Evolutionary conservation across 2,113 vertebrate genomes (phyloP).

Genomic region (Tautogolabrus adspersus): DNA sequence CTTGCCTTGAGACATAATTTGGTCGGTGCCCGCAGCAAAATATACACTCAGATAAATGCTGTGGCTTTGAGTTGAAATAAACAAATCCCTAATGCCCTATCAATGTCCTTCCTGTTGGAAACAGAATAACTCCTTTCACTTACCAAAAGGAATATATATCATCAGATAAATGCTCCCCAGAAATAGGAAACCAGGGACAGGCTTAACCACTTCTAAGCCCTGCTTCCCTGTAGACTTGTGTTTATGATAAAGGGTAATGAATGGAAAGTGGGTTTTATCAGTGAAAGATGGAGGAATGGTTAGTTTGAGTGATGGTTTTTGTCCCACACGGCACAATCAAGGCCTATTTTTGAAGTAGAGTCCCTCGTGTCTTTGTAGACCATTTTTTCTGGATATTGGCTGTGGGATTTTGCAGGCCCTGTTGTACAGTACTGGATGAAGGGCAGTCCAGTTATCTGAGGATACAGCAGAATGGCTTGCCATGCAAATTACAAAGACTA

Average conservation of each 20-base stretch:
- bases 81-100: constrained; percentile 84
- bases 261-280: constrained; percentile 84
- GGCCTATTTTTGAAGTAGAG: constrained; percentile 72
- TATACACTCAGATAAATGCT: constrained; percentile 79
- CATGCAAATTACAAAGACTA: constrained; percentile 37
- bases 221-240: constrained; percentile 72
- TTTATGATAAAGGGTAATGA: constrained; percentile 83
- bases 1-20: constrained; percentile 80
- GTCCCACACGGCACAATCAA: constrained; percentile 82
- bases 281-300: constrained; percentile 79
- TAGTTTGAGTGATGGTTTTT: constrained; percentile 81
- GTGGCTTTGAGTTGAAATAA: constrained; percentile 82
- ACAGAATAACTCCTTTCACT: constrained; percentile 80
- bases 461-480: constrained; percentile 25
- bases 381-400: constrained; percentile 76
- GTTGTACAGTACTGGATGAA: constrained; percentile 53
- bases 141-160: constrained; percentile 83
- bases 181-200: constrained; percentile 80
- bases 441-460: constrained; percentile 43
- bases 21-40: constrained; percentile 74
- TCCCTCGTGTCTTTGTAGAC: constrained; percentile 64
- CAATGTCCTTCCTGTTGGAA: constrained; percentile 82
- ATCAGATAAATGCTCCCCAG: constrained; percentile 82
- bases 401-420: constrained; percentile 70
- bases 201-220: constrained; percentile 82